Conservation (phyloP, 2,797 vertebrate genomes). For the Smutsia gigantea region DNA sequence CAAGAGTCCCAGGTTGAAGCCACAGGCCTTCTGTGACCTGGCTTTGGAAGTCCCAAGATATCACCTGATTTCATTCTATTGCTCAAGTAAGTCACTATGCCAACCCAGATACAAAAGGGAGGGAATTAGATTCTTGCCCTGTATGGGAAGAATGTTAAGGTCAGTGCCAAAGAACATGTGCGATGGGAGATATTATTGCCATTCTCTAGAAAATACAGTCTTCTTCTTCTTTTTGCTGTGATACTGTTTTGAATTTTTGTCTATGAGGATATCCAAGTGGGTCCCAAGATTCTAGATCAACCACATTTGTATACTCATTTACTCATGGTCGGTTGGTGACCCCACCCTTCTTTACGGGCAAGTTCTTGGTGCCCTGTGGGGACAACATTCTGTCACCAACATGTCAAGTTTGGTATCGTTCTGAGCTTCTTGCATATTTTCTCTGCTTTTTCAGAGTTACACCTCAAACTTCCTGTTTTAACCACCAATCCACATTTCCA, state of each 20-base stretch:
- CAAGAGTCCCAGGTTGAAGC: background rate
- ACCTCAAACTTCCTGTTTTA: conserved; percentile 33
- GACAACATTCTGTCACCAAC: background rate
- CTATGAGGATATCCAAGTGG: background rate
- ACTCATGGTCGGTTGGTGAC: background rate
- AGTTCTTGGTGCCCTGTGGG: background rate
- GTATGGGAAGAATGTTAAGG: background rate
- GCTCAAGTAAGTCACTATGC: background rate
- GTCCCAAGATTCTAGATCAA: background rate
- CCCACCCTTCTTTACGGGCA: background rate
- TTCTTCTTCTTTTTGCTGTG: background rate
- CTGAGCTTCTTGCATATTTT: background rate
- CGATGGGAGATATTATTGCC: background rate
- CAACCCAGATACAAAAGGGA: background rate
- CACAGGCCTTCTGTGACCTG: background rate
- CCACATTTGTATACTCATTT: background rate
- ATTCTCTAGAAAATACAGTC: background rate
- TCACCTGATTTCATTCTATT: background rate
- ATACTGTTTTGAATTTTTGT: background rate
- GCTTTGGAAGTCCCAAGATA: background rate
- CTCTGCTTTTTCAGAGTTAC: background rate
- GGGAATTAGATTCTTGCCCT: background rate
- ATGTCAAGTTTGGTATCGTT: background rate
- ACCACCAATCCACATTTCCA: conserved; percentile 1
- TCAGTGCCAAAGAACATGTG: background rate